Evolutionary conservation across 2,888 invertebrate species (phyloP), one percentile per base, ranked within the genome.

Genomic region (Nycteola revayana): DNA sequence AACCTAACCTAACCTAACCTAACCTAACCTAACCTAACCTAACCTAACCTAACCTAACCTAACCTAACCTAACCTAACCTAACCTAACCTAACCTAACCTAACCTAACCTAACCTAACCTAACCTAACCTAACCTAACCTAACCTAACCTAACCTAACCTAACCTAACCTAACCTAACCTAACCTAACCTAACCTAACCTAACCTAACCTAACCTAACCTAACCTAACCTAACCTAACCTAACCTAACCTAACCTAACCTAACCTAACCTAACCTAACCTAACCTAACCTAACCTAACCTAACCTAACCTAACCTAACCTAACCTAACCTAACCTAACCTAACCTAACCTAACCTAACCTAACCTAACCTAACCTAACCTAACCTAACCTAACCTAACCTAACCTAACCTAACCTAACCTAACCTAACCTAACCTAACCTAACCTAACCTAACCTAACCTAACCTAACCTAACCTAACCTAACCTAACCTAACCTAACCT

Each of bases 321-420:
- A 32, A 32, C 32, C 35, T 35, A 35, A 35, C 35, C 35, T 35
- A 35, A 35, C 35, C 35, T 35, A 35, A 35, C 35, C 35, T 35
- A 35, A 35, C 35, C 35, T 35, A 35, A 35, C 35, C 35, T 35
- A 35, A 35, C 35, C 36, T 35, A 35, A 37, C 37, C 37, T 37
- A 37, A 37, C 37, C 37, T 37, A 35, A 35, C 35, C 35, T 35
- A 35, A 35, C 35, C 35, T 35, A 35, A 35, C 35, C 35, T 29
- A 30, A 28, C 44, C n/a, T 36, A 44, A 44, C 39, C 48, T 39
- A 40, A 44, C 39, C 48, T 42, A 42, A 44, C 42, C 48, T 42
- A 44, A 44, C 43, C 48, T 42, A 44, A 44, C 44, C 48, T 39
- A 44, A 41, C 42, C 42, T 40, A 43, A 43, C 42, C 18, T 18